These are phyloP conservation scores for Psephotus haematonotus DNA, from an alignment of 2,113 vertebrate species.

Conservation along the genomic window DNA sequence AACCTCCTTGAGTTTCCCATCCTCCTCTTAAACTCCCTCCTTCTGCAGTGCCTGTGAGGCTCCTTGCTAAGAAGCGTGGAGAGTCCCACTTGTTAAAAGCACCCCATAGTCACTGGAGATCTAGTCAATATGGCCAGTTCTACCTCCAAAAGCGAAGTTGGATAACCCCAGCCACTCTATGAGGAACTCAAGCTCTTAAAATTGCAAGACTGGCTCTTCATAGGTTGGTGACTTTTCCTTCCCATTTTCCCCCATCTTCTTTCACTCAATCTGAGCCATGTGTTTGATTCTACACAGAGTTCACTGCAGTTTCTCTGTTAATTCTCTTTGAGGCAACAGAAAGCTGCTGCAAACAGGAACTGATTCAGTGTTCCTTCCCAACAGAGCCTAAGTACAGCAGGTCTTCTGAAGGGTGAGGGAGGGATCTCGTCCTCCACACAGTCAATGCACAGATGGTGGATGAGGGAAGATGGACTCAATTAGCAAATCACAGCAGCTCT, in stretches of 20 bases:
- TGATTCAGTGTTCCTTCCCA: not conserved
- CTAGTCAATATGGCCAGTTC: not conserved
- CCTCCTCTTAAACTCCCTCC: not conserved
- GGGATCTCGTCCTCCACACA: not conserved
- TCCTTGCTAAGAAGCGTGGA: not conserved
- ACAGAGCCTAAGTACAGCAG: not conserved
- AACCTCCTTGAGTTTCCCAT: not conserved
- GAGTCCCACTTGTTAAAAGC: not conserved
- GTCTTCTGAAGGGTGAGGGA: not conserved
- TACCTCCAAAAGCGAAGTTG: not conserved
- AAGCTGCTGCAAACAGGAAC: not conserved
- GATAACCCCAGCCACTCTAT: not conserved
- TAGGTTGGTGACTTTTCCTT: not conserved
- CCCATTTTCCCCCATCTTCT: not conserved
- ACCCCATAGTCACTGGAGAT: not conserved
- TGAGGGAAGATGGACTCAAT: not conserved
- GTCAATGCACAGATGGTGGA: not conserved
- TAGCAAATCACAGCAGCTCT: not conserved
- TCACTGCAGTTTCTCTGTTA: not conserved
- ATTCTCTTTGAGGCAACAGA: not conserved
- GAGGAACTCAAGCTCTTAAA: not conserved
- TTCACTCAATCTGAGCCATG: not conserved
- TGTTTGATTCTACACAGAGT: not conserved
- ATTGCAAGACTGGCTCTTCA: not conserved
- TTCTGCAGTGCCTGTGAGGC: rapidly evolving